A percentile compares a stretch with the other conserved stretches of the same genome.
phyloP scores from a whole-genome alignment of 2,888 invertebrate species.

The Scaptomyza parva region DNA sequence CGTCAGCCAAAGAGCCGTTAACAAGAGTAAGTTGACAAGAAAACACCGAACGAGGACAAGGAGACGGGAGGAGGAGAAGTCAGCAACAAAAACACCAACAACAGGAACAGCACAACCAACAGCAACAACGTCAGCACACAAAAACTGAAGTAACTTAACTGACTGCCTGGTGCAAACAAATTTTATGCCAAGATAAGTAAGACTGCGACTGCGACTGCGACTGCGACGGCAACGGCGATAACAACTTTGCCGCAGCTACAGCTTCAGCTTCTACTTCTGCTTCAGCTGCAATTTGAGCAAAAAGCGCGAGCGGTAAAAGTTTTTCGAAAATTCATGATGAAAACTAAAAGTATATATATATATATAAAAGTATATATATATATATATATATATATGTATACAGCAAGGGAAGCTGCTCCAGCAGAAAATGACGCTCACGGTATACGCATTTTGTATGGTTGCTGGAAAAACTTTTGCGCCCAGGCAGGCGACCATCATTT shows the following conservation, averaged over 20 bases:
- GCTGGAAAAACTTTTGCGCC: conserved; percentile 25
- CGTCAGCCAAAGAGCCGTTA: conserved; percentile 70
- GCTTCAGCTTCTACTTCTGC: conserved; percentile 55
- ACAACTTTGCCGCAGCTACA: conserved; percentile 60
- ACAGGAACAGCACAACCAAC: conserved; percentile 19
- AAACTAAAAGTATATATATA: conserved; percentile 75
- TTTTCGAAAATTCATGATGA: conserved; percentile 75
- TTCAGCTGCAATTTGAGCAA: conserved; percentile 64
- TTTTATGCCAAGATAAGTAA: conserved; percentile 82
- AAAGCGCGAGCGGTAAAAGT: conserved; percentile 44
- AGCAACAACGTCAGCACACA: conserved; percentile 14
- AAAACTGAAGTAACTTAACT: conserved; percentile 13
- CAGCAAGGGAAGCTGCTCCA: conserved; percentile 19
- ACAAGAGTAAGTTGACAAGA: conserved; percentile 72
- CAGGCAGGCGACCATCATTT: conserved; percentile 42
- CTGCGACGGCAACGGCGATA: conserved; percentile 53
- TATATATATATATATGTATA: neutral
- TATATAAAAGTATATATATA: no score
- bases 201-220: conserved; percentile 60
- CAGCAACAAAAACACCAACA: conserved; percentile 30
- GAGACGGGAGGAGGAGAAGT: conserved; percentile 30
- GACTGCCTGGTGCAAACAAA: conserved; percentile 74
- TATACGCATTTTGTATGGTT: conserved; percentile 44
- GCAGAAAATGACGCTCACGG: conserved; percentile 35
- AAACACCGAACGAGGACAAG: conserved; percentile 39